These are phyloP conservation scores for Agonopterix subpropinquella DNA, from an alignment of 2,888 invertebrate species.

Conservation along the genomic window DNA sequence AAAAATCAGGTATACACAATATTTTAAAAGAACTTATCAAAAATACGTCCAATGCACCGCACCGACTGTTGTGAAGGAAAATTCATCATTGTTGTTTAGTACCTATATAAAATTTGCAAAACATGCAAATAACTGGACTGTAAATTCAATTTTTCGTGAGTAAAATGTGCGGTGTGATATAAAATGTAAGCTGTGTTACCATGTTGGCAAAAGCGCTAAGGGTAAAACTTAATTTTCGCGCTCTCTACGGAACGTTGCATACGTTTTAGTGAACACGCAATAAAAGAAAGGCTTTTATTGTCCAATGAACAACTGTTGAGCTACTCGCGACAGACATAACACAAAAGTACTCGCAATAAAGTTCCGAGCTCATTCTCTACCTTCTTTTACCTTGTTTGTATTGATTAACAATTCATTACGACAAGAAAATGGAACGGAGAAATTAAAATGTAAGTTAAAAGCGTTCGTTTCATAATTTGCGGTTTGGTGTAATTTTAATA, in stretches of 20 bases:
- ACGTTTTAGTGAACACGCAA: conserved; percentile 35
- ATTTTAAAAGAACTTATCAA: conserved; percentile 3
- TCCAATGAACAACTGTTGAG: conserved; percentile 9
- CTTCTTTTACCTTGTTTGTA: too few species aligned
- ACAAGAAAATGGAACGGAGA: too few species aligned
- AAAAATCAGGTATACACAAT: background rate
- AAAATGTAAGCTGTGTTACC: background rate
- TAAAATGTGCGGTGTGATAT: conserved; percentile 15
- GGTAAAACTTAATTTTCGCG: conserved; percentile 40
- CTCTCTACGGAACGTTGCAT: conserved; percentile 35
- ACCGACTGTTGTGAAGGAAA: background rate
- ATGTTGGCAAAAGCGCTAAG: conserved; percentile 14
- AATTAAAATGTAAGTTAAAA: too few species aligned
- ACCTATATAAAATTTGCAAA: background rate
- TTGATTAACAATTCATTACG: too few species aligned
- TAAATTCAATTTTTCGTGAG: conserved; percentile 32
- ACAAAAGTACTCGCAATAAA: conserved; percentile 7
- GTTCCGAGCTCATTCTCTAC: background rate
- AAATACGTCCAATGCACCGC: conserved; percentile 1
- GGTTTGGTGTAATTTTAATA: conserved; percentile 47
- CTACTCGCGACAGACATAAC: conserved; percentile 3
- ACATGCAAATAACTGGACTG: conserved; percentile 10
- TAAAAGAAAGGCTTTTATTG: conserved; percentile 37
- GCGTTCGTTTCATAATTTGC: conserved; percentile 36
- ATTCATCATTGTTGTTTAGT: conserved; percentile 1